Base-by-base conservation (phyloP, 1,140 invertebrate genomes). In the Drosophila tristis region DNA sequence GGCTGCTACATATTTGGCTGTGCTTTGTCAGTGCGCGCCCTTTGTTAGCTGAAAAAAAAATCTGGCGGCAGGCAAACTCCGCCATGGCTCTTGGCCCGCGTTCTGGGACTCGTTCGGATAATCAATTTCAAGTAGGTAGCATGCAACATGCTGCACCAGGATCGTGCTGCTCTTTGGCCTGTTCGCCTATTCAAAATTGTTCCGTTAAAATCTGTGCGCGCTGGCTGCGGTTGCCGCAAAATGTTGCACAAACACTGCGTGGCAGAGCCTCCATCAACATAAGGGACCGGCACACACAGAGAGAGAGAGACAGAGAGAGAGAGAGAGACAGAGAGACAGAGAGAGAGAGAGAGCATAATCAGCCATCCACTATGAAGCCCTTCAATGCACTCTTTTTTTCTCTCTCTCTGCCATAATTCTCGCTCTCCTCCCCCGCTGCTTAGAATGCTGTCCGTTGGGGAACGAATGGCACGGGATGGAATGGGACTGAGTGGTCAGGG, bases 31-130 rank as follows among this genome's bases (percentile, higher is more conserved):
- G 35, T 4, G 35, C 35, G 35, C 3, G 73, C 74, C 85, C 70
- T 90, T 90, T 89, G 85, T 90, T 90, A 90, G 85, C 85, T 89
- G 85, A 89, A 89, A 90, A 90, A 85, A 39, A 13, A 39, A 35
- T 35, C 16, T 16, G 16, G 16, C 16, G 16, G 16, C 16, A 16
- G 31, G 31, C 35, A 11, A 13, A 13, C 35, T 39, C 11, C 35
- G 5, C 11, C 35, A 0, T 13, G 35, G 31, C 31, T 39, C 29
- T 31, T 31, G 29, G 29, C 8, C 8, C 35, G 4, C 35, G 11
- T 3, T 85, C 61, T 11, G 56, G 58, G 58, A 50, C 47, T 39
- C 35, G 61, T 29, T 56, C 45, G 56, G 67, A 63, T 84, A 67
- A 84, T 76, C 65, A 61, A 29, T 57, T 61, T 31, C 35, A 31